phyloP scores from a whole-genome alignment of 2,888 invertebrate genomes.

The Erynnis tages region DNA sequence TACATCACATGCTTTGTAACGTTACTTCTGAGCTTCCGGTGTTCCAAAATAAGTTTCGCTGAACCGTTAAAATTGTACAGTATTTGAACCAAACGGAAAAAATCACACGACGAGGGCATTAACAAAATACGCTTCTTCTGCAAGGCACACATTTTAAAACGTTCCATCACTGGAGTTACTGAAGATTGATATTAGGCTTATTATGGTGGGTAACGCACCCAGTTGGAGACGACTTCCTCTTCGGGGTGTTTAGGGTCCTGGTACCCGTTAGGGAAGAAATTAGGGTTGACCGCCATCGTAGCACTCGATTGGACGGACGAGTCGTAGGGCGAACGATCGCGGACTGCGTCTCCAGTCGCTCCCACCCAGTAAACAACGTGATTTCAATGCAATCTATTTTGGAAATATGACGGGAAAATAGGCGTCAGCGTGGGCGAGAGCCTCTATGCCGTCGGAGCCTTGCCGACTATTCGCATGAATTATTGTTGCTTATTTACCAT shows the following conservation, averaged over 20 bases:
- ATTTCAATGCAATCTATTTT: slow-evolving; percentile 80
- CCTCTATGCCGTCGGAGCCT: slow-evolving; percentile 57
- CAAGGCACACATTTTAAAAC: slow-evolving; percentile 15
- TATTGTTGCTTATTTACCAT: slow-evolving; percentile 45
- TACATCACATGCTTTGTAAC: slow-evolving; percentile 74
- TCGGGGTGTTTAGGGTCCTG: slow-evolving; percentile 79
- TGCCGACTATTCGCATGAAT: slow-evolving; percentile 45
- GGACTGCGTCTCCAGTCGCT: slow-evolving; percentile 70
- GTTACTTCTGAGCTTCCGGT: slow-evolving; percentile 57
- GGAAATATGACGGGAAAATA: slow-evolving; percentile 74
- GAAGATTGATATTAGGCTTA: slow-evolving; percentile 3
- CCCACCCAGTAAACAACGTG: slow-evolving; percentile 73
- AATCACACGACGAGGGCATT: slow-evolving; percentile 7
- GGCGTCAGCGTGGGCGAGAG: slow-evolving; percentile 67
- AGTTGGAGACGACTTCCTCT: slow-evolving; percentile 82
- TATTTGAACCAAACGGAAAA: slow-evolving; percentile 1
- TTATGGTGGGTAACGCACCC: slow-evolving; percentile 72
- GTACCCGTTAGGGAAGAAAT: slow-evolving; percentile 79
- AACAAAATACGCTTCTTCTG: slow-evolving; percentile 8
- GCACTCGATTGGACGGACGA: slow-evolving; percentile 60
- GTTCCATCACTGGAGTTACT: slow-evolving; percentile 7
- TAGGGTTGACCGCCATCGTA: slow-evolving; percentile 70
- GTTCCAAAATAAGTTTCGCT: slow-evolving; percentile 58
- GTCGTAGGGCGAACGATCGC: slow-evolving; percentile 64
- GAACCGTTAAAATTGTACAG: slow-evolving; percentile 29